A percentile compares a stretch with the other conserved stretches of the same genome.
Evolutionary conservation across 2,113 vertebrate genomes (phyloP).

Genomic region (human): GRCh38 chr3:28294001-28294500

Average conservation of each 20-base stretch:
- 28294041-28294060: constrained; percentile 23
- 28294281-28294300: neutral
- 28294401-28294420: neutral
- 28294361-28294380: neutral
- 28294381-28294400: neutral
- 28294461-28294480: neutral
- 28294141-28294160: neutral
- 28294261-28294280: neutral
- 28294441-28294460: neutral
- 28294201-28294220: neutral
- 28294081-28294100: neutral
- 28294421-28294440: neutral
- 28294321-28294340: neutral
- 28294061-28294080: neutral
- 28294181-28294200: neutral
- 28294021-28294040: neutral
- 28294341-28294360: neutral
- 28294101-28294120: neutral
- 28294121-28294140: neutral
- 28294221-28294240: neutral
- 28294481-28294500: neutral
- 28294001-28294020: neutral
- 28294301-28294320: constrained; percentile 8
- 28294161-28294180: neutral
- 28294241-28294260: neutral